A percentile compares a stretch with the other conserved stretches of the same genome.
Evolutionary conservation across 2,888 invertebrate species (phyloP).

Genomic region (Strigamia maritima): DNA sequence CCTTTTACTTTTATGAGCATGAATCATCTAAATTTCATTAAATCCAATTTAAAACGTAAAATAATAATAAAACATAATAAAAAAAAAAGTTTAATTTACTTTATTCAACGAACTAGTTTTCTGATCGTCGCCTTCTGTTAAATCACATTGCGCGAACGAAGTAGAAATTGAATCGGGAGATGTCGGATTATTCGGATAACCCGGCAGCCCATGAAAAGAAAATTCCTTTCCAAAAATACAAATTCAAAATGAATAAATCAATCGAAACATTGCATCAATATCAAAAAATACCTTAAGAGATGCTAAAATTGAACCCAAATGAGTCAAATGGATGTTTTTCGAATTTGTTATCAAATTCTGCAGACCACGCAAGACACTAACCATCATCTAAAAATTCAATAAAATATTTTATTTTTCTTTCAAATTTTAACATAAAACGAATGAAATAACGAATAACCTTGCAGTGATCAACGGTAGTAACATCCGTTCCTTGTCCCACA

Average conservation of each 20-base stretch:
- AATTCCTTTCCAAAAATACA: too few species aligned
- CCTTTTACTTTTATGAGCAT: background rate
- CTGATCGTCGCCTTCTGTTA: too few species aligned
- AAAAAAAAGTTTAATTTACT: too few species aligned
- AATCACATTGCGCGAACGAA: too few species aligned
- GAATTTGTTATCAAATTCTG: slow-evolving; percentile 34
- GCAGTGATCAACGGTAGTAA: background rate
- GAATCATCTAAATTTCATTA: background rate
- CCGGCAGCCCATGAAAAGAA: too few species aligned
- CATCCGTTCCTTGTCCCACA: background rate
- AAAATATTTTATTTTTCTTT: too few species aligned
- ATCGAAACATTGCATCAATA: background rate
- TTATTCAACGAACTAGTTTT: too few species aligned
- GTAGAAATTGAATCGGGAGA: too few species aligned
- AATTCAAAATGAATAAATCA: background rate
- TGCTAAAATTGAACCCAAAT: slow-evolving; percentile 6
- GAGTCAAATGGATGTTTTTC: background rate
- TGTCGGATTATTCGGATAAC: too few species aligned
- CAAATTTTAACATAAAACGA: too few species aligned
- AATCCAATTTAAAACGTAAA: too few species aligned
- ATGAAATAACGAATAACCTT: background rate
- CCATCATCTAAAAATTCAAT: background rate
- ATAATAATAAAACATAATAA: too few species aligned
- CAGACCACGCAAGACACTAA: slow-evolving; percentile 5
- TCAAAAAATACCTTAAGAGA: slow-evolving; percentile 19